These are phyloP conservation scores for Typhlichthys subterraneus DNA, from an alignment of 2,797 vertebrate species.

Conservation along the genomic window DNA sequence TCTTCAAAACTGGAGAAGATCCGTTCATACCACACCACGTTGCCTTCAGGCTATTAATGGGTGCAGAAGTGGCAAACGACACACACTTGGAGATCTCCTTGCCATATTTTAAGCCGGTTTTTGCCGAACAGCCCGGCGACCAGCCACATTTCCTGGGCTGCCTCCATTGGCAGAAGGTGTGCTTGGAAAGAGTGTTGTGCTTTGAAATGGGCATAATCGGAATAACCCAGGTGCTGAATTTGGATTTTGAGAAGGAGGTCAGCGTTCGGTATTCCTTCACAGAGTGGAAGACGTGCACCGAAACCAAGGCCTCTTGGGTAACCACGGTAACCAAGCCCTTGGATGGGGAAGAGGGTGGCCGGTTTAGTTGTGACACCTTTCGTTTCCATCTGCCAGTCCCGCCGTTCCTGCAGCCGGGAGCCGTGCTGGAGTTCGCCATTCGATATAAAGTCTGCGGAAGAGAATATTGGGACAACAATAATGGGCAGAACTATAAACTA, in stretches of 20 bases:
- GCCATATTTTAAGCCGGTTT: conserved; percentile 85
- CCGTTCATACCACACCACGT: conserved; percentile 92
- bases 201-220: conserved; percentile 88
- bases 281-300: conserved; percentile 84
- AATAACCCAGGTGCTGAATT: conserved; percentile 86
- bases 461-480: conserved; percentile 96
- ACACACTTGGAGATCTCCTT: conserved; percentile 83
- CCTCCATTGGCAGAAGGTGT: conserved; percentile 82
- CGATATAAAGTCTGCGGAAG: conserved; percentile 82
- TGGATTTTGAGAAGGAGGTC: conserved; percentile 91
- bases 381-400: conserved; percentile 89
- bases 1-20: conserved; percentile 87
- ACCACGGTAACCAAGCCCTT: conserved; percentile 57
- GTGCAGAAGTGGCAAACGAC: conserved; percentile 85
- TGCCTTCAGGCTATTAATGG: conserved; percentile 86
- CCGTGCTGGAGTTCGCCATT: conserved; percentile 89
- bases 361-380: conserved; percentile 83
- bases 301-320: conserved; percentile 85
- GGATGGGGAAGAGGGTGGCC: conserved; percentile 44
- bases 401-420: conserved; percentile 87
- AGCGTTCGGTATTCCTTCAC: conserved; percentile 88
- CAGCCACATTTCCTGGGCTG: conserved; percentile 78
- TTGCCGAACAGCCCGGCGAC: conserved; percentile 84
- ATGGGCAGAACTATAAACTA: conserved; percentile 88
- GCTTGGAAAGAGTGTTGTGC: conserved; percentile 88